Conservation (phyloP, 2,888 invertebrate genomes). For the Fabriciana adippe region DNA sequence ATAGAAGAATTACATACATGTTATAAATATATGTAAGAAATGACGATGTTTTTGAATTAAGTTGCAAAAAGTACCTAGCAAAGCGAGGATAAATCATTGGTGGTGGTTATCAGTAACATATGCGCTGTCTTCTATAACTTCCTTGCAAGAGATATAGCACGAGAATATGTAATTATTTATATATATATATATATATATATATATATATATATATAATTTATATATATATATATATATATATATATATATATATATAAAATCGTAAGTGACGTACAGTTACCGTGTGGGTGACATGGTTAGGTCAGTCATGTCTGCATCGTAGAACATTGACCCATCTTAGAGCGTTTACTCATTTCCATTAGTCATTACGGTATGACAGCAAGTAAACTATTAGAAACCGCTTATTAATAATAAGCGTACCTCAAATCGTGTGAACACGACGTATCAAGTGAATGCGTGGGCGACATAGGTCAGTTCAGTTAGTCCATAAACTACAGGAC, state of each 20-base stretch:
- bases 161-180: no score
- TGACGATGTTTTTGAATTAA: no score
- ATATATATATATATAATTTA: no score
- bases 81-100: no score
- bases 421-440: slow-evolving; percentile 20
- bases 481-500: slow-evolving; percentile 25
- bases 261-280: slow-evolving; percentile 17
- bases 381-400: slow-evolving; percentile 14
- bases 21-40: no score
- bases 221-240: no score
- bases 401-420: slow-evolving; percentile 21
- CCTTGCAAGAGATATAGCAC: no score
- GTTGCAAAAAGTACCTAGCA: no score
- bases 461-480: slow-evolving; percentile 29
- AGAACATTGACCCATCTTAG: slow-evolving; percentile 19
- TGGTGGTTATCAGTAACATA: no score
- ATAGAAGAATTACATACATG: no score
- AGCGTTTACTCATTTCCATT: slow-evolving; percentile 14
- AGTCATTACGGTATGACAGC: slow-evolving; percentile 19
- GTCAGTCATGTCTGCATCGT: slow-evolving; percentile 28
- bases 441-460: slow-evolving; percentile 23
- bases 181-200: no score
- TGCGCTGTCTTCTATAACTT: no score
- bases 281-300: slow-evolving; percentile 24
- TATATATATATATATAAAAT: not conserved